A percentile compares a stretch with the other conserved stretches of the same genome.
Conservation (phyloP, 2,888 invertebrate species). For the Drosophila antonietae region DNA sequence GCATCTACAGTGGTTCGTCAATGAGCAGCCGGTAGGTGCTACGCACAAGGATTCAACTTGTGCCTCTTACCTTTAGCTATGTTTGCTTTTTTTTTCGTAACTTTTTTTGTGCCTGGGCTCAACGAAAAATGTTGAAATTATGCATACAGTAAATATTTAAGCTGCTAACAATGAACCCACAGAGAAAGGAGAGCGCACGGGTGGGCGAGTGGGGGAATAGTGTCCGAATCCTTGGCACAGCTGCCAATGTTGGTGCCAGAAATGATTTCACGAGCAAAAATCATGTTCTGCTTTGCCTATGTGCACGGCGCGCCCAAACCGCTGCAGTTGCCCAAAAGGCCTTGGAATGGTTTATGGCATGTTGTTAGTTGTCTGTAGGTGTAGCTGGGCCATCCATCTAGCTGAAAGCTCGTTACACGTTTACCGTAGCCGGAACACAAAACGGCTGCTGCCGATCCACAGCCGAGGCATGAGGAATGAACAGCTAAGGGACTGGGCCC, state of each 20-base stretch:
- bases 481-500: slow-evolving; percentile 18
- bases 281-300: slow-evolving; percentile 63
- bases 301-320: slow-evolving; percentile 11
- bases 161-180: slow-evolving; percentile 62
- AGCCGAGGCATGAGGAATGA: slow-evolving; percentile 4
- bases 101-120: slow-evolving; percentile 27
- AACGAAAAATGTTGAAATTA: slow-evolving; percentile 66
- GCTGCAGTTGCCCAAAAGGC: slow-evolving; percentile 18
- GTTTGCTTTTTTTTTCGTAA: slow-evolving; percentile 2
- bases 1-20: slow-evolving; percentile 91
- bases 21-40: slow-evolving; percentile 89
- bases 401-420: slow-evolving; percentile 75
- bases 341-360: slow-evolving; percentile 71
- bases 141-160: slow-evolving; percentile 77
- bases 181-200: not conserved
- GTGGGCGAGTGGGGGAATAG: not conserved
- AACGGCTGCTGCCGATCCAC: slow-evolving; percentile 41
- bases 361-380: slow-evolving; percentile 66
- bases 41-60: slow-evolving; percentile 24
- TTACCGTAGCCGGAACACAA: slow-evolving; percentile 66
- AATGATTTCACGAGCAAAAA: slow-evolving; percentile 79
- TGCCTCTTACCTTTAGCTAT: slow-evolving; percentile 15
- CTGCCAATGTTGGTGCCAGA: slow-evolving; percentile 57
- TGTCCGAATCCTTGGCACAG: slow-evolving; percentile 45
- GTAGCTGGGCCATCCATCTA: slow-evolving; percentile 71